Conservation (phyloP, 2,797 vertebrate species). For the Etheostoma nigrum region DNA sequence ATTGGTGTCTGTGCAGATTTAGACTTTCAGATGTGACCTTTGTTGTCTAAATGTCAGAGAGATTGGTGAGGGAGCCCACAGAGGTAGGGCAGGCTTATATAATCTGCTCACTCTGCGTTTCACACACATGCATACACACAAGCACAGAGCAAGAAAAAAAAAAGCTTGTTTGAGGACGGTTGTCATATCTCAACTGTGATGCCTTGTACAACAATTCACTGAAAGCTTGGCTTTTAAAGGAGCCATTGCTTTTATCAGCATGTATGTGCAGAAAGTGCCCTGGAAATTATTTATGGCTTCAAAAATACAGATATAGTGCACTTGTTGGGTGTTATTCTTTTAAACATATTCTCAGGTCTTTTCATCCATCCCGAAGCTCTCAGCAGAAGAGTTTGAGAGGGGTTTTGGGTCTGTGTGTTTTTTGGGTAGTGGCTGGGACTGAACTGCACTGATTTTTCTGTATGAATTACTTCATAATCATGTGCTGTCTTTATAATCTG, state of each 20-base stretch:
- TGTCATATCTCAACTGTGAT: constrained; percentile 78
- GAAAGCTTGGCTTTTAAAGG: constrained; percentile 74
- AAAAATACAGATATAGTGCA: constrained; percentile 80
- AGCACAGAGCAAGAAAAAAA: constrained; percentile 38
- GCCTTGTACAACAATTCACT: constrained; percentile 59
- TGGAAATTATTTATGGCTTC: constrained; percentile 82
- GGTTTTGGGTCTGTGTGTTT: constrained; percentile 28
- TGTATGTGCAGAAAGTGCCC: constrained; percentile 78
- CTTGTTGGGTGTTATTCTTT: constrained; percentile 72
- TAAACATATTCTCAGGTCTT: constrained; percentile 66
- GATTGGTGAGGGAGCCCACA: constrained; percentile 80
- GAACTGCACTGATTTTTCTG: constrained; percentile 52
- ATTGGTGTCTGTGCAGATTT: constrained; percentile 85
- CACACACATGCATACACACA: constrained; percentile 60
- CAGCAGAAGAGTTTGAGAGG: constrained; percentile 49
- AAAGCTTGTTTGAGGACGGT: constrained; percentile 73
- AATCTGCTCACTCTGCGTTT: constrained; percentile 75
- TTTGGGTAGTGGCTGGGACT: constrained; percentile 28
- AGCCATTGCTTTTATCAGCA: constrained; percentile 79
- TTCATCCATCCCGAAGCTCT: constrained; percentile 65
- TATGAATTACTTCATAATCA: constrained; percentile 59
- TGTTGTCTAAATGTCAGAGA: constrained; percentile 89
- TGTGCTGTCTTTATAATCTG: constrained; percentile 41
- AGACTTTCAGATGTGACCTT: constrained; percentile 90
- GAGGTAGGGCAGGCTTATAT: constrained; percentile 82